A percentile compares a stretch with the other conserved stretches of the same genome.
Conservation (phyloP, 1,140 invertebrate genomes). For the Lepeophtheirus salmonis region DNA sequence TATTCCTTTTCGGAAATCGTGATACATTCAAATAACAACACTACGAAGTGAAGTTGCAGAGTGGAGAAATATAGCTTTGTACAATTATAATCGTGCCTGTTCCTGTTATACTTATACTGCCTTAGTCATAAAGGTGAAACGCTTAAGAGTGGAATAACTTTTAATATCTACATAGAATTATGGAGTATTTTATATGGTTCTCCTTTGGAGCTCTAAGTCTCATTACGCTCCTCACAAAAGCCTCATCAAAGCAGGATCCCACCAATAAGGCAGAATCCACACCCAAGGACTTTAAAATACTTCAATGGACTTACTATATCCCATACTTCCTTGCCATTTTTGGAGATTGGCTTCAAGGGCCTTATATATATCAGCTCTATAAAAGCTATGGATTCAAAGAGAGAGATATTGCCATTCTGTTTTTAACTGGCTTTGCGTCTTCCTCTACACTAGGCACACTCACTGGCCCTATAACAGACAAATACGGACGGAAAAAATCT, state of each 20-base stretch:
- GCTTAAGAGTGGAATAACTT: too few species aligned
- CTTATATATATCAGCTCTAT: conserved; percentile 48
- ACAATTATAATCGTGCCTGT: too few species aligned
- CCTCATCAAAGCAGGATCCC: neutral
- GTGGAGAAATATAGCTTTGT: too few species aligned
- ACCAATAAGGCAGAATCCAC: neutral
- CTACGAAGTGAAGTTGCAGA: too few species aligned
- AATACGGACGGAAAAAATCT: conserved; percentile 30
- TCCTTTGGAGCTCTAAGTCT: neutral
- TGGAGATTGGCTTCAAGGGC: conserved; percentile 48
- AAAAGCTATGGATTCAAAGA: conserved; percentile 42
- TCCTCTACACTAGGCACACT: conserved; percentile 43
- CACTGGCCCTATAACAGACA: conserved; percentile 43
- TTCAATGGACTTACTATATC: neutral
- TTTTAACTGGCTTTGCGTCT: conserved; percentile 45
- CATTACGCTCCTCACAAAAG: neutral
- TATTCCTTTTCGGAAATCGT: too few species aligned
- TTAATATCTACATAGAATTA: too few species aligned
- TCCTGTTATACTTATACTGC: too few species aligned
- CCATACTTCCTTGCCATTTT: neutral
- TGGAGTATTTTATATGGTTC: neutral
- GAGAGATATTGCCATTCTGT: conserved; percentile 40
- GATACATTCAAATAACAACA: too few species aligned
- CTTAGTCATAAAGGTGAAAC: too few species aligned
- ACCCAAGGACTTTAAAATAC: neutral